Evolutionary conservation across 2,797 vertebrate genomes (phyloP), one percentile per base, ranked within the genome.

Genomic region (Enteromius treurensis): DNA sequence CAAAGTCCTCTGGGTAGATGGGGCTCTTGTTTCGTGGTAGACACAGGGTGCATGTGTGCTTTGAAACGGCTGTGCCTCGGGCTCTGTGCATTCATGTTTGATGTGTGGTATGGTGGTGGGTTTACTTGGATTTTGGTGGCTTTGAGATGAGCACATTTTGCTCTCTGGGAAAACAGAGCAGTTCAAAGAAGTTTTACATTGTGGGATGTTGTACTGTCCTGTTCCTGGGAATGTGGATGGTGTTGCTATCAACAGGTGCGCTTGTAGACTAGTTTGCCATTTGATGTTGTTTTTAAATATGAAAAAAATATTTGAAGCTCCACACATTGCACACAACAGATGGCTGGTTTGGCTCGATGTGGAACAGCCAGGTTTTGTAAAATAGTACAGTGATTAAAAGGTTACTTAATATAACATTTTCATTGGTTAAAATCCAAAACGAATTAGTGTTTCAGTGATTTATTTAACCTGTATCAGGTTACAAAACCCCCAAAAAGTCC

Each of bases 1-100:
- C 82, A 84, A 86, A 88, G 77, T 78, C 71, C 58, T 85, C 60
- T 74, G 80, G 65, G 67, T 77, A 84, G 81, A 88, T 84, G n/a
- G 3, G 53, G 71, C 71, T 70, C 84, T 76, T 82, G 79, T 79
- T 88, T 84, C 77, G 62, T 81, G 78, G 53, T 75, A 84, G 73
- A 81, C 73, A 83, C 42, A 81, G 80, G 29, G 67, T 81, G 65
- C 67, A 84, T 84, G 64, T 78, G 81, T 58, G 69, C 83, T 83
- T 83, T 77, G 69, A 77, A 77, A 83, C 68, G 1, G 21, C 29
- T 69, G 17, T 5, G 55, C 69, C 81, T 10, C 34, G 10, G 71
- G 76, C 34, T 74, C 60, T 79, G 21, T 34, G 60, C 15, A 4
- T 75, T 65, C 8, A 23, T 37, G 49, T 53, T 60, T 58, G 51